Evolutionary conservation across 2,113 vertebrate species (phyloP).

Genomic region (Gracilinanus agilis): DNA sequence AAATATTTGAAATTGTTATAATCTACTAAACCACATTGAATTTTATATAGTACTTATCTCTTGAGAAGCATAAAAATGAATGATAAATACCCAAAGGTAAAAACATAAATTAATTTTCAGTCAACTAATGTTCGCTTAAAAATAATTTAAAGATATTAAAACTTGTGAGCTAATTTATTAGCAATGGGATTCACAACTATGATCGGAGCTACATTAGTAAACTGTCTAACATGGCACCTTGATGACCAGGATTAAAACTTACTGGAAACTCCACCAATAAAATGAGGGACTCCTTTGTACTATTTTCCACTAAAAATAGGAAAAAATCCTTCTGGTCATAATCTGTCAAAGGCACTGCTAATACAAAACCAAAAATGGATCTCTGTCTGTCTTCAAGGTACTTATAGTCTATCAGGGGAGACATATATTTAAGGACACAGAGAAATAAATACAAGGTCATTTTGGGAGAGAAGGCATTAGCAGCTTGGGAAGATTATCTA

Average conservation of each 20-base stretch:
- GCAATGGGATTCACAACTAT: neutral
- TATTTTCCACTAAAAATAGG: neutral
- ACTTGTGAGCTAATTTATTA: neutral
- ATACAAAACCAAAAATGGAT: neutral
- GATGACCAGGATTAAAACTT: neutral
- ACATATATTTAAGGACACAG: neutral
- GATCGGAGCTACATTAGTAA: neutral
- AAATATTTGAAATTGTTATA: conserved; percentile 27
- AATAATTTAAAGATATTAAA: conserved; percentile 32
- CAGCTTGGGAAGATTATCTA: neutral
- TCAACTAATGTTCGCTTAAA: conserved; percentile 19
- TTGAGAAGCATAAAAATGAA: conserved; percentile 46
- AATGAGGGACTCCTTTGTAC: neutral
- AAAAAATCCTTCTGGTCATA: neutral
- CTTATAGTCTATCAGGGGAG: neutral
- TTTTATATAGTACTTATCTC: conserved; percentile 19
- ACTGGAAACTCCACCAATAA: conserved; percentile 21
- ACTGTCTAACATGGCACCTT: neutral
- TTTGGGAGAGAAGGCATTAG: neutral
- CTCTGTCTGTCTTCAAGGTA: neutral
- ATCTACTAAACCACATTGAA: neutral
- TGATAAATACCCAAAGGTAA: conserved; percentile 43
- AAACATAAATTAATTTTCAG: conserved; percentile 34
- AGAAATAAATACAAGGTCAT: neutral
- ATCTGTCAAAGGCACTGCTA: neutral